These are phyloP conservation scores for Hesperia comma DNA, from an alignment of 2,888 invertebrate species.

Conservation along the genomic window DNA sequence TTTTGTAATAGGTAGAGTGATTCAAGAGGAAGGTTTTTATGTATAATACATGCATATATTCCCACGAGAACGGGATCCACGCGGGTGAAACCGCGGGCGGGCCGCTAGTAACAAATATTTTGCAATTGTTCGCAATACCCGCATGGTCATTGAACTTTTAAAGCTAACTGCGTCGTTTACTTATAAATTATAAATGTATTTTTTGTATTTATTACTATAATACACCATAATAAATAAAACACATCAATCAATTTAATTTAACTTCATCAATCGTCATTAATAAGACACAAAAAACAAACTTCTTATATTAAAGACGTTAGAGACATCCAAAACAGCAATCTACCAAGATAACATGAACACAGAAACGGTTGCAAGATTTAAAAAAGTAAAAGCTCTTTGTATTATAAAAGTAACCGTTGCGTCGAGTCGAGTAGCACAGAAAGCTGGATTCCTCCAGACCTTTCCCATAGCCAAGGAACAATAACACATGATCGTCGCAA, in stretches of 20 bases:
- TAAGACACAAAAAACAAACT: background rate
- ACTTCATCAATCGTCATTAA: background rate
- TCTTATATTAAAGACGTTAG: too few relatives aligned
- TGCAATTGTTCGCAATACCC: slow-evolving; percentile 11
- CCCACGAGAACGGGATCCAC: too few relatives aligned
- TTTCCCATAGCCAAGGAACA: slow-evolving; percentile 65
- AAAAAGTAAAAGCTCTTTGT: slow-evolving; percentile 24
- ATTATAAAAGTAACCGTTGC: slow-evolving; percentile 25
- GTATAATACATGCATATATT: too few relatives aligned
- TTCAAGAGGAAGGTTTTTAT: too few relatives aligned
- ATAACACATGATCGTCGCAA: slow-evolving; percentile 57
- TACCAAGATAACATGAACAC: slow-evolving; percentile 14
- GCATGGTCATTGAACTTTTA: slow-evolving; percentile 14
- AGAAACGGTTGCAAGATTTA: slow-evolving; percentile 15
- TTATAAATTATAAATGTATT: background rate
- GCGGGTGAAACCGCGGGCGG: too few relatives aligned
- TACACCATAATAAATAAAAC: background rate
- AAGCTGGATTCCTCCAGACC: slow-evolving; percentile 49
- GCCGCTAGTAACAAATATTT: background rate
- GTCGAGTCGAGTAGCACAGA: slow-evolving; percentile 39
- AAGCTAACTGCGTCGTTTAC: slow-evolving; percentile 6
- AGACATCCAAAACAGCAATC: background rate
- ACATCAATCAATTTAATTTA: background rate
- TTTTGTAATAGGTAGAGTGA: too few relatives aligned
- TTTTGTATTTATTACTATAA: background rate